Evolutionary conservation across 2,113 vertebrate species (phyloP).

Genomic region (human): DNA sequence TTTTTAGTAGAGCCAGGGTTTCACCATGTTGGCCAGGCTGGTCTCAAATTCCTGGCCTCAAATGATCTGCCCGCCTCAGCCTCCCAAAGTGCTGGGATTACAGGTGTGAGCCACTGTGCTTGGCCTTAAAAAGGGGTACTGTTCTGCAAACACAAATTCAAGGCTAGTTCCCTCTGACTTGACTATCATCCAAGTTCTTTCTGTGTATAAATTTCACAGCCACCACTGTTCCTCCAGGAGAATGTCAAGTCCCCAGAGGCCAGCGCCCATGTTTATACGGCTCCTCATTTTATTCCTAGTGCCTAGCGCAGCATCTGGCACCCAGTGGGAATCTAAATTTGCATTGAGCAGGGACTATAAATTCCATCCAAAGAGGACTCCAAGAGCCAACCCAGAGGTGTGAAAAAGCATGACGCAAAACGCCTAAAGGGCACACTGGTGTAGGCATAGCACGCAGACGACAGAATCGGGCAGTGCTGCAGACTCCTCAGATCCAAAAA

Average conservation of each 20-base stretch:
- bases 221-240: not conserved
- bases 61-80: no score
- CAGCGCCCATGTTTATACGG: fast-evolving
- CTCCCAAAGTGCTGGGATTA: no score
- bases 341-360: no score
- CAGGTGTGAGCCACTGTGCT: no score
- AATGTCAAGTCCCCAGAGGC: not conserved
- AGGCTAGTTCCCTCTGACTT: not conserved
- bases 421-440: not conserved
- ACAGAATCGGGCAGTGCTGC: not conserved
- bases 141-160: not conserved
- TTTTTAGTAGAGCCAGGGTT: no score
- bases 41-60: no score
- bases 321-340: no score
- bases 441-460: no score
- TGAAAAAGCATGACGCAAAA: not conserved
- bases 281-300: not conserved
- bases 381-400: not conserved
- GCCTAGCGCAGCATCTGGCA: not conserved
- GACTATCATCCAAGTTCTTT: not conserved
- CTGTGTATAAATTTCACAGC: not conserved
- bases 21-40: no score
- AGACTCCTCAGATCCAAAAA: not conserved
- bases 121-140: no score
- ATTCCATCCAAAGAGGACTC: not conserved